Evolutionary conservation across 2,797 vertebrate genomes (phyloP).

Genomic region (Hozukius guyotensis): DNA sequence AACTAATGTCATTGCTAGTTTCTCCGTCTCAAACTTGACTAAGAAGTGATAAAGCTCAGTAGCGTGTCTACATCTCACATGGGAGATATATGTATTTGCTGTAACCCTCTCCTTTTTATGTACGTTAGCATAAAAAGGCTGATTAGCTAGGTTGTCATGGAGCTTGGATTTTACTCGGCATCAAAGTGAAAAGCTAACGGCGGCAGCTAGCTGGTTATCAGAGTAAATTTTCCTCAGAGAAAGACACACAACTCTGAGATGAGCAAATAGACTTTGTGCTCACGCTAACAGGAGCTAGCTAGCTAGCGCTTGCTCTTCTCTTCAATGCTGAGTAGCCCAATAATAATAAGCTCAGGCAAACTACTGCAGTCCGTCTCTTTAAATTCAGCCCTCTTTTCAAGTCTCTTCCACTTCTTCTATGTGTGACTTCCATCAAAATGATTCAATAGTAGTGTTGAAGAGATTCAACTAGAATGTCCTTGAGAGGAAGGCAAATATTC

Average conservation of each 20-base stretch:
- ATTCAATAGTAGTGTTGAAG: background rate
- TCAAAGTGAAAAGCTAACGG: background rate
- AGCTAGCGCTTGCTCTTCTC: background rate
- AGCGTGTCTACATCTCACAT: background rate
- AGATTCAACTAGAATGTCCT: background rate
- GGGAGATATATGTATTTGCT: background rate
- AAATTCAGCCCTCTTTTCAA: background rate
- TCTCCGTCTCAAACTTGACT: background rate
- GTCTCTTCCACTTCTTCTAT: background rate
- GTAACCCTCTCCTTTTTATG: background rate
- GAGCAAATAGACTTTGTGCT: background rate
- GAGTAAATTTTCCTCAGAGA: background rate
- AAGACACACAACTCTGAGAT: background rate
- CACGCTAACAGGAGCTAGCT: background rate
- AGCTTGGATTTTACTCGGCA: background rate
- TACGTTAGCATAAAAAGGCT: background rate
- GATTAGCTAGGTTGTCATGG: background rate
- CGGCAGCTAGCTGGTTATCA: background rate
- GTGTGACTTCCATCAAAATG: background rate
- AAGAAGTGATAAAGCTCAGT: background rate
- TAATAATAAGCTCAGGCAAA: background rate
- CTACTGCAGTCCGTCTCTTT: background rate
- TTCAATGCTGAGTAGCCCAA: background rate
- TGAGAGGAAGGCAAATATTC: background rate
- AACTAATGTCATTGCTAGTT: background rate